These are phyloP conservation scores for Cyanoliseus patagonus DNA, from an alignment of 2,113 vertebrate species.

Conservation along the genomic window DNA sequence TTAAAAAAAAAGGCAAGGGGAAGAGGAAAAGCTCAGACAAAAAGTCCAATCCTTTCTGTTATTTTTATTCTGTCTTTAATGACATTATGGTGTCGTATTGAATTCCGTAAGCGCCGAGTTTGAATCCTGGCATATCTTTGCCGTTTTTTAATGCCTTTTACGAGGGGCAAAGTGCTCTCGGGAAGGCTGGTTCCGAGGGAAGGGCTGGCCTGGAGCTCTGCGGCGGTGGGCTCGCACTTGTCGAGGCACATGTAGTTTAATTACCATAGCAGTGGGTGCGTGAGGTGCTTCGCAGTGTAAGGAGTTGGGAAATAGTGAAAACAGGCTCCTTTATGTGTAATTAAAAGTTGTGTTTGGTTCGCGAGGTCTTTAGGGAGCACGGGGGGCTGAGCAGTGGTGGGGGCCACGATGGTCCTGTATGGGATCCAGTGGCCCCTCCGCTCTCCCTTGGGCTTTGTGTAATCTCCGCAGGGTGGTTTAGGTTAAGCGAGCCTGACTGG, in stretches of 20 bases:
- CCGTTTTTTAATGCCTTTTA: background rate
- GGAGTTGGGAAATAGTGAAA: background rate
- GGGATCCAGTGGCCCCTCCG: rapidly evolving
- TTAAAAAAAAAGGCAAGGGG: no score
- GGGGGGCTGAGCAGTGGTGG: background rate
- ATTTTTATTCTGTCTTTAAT: constrained; percentile 1
- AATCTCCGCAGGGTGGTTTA: rapidly evolving
- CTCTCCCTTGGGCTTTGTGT: background rate
- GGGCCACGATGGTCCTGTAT: background rate
- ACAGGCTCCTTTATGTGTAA: background rate
- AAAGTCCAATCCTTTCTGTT: background rate
- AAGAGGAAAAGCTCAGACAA: background rate
- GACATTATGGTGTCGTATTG: background rate
- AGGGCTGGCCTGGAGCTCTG: background rate
- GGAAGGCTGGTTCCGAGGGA: constrained; percentile 6
- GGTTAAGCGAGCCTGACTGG: background rate
- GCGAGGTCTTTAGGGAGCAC: rapidly evolving
- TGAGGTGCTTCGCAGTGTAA: background rate
- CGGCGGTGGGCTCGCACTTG: background rate
- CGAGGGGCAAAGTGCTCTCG: background rate
- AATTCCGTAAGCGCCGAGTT: background rate
- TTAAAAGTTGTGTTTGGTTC: background rate
- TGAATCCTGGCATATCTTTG: background rate
- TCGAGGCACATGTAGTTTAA: constrained; percentile 9
- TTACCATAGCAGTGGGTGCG: background rate